Base-by-base conservation (phyloP, 2,113 vertebrate species). In the Chaetorhynchus papuensis region DNA sequence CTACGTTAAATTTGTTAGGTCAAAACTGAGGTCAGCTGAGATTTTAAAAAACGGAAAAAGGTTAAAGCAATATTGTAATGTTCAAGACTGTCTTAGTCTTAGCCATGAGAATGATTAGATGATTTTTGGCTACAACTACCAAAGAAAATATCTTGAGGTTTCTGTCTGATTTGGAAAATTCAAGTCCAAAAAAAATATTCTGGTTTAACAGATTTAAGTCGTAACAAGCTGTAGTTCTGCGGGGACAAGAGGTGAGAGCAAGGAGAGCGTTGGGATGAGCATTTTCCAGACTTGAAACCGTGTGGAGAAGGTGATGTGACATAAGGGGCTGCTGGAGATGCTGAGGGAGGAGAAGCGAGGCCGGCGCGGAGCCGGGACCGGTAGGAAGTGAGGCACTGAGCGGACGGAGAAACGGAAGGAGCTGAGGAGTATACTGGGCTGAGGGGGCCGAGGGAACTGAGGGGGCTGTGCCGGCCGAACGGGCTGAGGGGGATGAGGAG, bases 331-430 rank as follows among this genome's bases (percentile, higher is more conserved):
- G 41, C 13, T 23, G 6, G 24, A 41, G 47, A 5, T 9, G 54
- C 33, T 18, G 53, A 31, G 13, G 23, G 21, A 9, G 23, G 47
- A 28, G 15, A 15, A 37, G 13, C 3, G 26, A 33, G 19, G 50
- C 41, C 13, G 7, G 15, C 11, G 6, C 7, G 10, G 28, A 30
- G 42, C 30, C 2, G 6, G 3, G 23, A 6, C 24, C 20, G 5
- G 4, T 0, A 6, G 23, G 11, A 53, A 27, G 21, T 1, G 65
- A 33, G 30, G 52, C 35, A 1, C 20, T 15, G 47, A 47, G 28
- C 4, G 8, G 33, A 13, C 1, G 4, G 37, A 27, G 47, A 26
- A 18, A 20, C 1, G 4, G 22, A 6, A 16, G 11, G 10, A 1
- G 53, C 52, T 12, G 41, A 45, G 23, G 37, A 52, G 19, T 2